phyloP scores from a whole-genome alignment of 2,113 vertebrate genomes.

The Campylomormyrus tamandua region DNA sequence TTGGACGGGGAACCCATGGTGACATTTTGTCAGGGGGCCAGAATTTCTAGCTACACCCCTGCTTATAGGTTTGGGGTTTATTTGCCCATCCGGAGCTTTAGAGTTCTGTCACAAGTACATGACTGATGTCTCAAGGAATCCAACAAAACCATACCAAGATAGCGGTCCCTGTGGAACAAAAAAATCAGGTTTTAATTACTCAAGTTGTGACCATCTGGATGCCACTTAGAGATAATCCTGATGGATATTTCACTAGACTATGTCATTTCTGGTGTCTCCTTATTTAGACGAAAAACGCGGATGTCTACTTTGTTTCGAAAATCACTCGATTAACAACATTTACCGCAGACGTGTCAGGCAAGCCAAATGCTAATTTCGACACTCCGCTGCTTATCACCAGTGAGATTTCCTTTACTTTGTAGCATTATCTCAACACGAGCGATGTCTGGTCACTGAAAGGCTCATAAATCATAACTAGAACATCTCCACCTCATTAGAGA shows the following conservation, averaged over 20 bases:
- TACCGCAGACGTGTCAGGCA: background rate
- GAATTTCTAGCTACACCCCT: background rate
- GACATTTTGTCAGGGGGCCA: background rate
- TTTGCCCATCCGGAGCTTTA: background rate
- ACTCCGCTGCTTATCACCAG: background rate
- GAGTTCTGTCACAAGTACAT: background rate
- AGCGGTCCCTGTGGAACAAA: background rate
- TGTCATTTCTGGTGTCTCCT: background rate
- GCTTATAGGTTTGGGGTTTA: background rate
- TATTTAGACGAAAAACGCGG: background rate
- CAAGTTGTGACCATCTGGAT: background rate
- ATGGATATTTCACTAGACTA: background rate
- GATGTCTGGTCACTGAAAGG: background rate
- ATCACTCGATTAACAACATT: background rate
- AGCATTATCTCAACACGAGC: background rate
- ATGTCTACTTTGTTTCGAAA: background rate
- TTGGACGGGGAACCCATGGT: background rate
- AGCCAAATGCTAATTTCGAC: background rate
- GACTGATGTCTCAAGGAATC: background rate
- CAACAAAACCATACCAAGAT: background rate
- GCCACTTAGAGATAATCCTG: background rate
- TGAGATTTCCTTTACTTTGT: background rate
- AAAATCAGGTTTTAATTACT: background rate
- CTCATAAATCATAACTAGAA: conserved; percentile 9
- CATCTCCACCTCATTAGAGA: conserved; percentile 24